These are phyloP conservation scores for Frankliniella intonsa DNA, from an alignment of 2,888 invertebrate genomes.

Conservation along the genomic window DNA sequence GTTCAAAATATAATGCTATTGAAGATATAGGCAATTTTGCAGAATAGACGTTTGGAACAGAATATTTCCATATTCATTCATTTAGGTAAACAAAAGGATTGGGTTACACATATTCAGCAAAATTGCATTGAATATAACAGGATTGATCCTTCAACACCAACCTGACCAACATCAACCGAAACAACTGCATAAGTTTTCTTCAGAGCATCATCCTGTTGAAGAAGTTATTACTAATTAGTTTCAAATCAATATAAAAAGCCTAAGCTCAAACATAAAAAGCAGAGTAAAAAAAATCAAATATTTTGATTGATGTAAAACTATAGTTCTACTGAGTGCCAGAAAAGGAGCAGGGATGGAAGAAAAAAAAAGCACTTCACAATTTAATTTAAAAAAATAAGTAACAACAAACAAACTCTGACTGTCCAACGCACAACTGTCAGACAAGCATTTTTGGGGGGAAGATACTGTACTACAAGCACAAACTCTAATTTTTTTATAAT, in stretches of 20 bases:
- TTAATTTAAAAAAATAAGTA: conserved; percentile 28
- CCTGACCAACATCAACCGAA: conserved; percentile 50
- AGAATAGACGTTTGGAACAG: too few species aligned
- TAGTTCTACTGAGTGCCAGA: background rate
- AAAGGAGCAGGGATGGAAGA: conserved; percentile 1
- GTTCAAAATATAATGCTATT: background rate
- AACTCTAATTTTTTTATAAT: too few species aligned
- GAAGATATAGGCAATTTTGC: background rate
- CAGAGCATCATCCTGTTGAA: conserved; percentile 48
- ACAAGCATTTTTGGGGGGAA: background rate
- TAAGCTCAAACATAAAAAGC: background rate
- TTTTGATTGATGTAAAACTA: background rate
- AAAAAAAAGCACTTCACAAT: conserved; percentile 29
- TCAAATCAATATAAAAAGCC: conserved; percentile 22
- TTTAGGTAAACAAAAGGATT: background rate
- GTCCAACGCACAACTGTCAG: background rate
- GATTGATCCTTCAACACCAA: conserved; percentile 37
- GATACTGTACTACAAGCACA: background rate
- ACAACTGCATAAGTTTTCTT: conserved; percentile 50
- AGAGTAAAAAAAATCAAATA: conserved; percentile 32
- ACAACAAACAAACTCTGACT: background rate
- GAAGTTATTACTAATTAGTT: conserved; percentile 38
- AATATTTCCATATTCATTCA: too few species aligned
- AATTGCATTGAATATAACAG: conserved; percentile 28
- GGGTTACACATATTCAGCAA: background rate